Evolutionary conservation across 1,140 invertebrate genomes (phyloP), one percentile per base, ranked within the genome.

Genomic region (Rhagoletis pomonella): DNA sequence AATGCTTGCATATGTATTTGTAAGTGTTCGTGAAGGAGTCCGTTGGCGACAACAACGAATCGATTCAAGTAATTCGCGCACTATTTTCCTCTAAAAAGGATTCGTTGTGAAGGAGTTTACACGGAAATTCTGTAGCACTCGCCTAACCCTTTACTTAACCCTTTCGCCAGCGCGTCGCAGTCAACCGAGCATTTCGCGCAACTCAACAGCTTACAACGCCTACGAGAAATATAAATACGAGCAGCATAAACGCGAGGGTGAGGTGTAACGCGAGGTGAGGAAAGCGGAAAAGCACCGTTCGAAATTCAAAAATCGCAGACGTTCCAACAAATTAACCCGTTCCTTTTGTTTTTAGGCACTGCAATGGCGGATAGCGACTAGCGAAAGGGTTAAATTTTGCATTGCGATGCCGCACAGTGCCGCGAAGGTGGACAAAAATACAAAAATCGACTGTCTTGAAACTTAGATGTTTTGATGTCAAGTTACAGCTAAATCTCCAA

Each of bases 381-480:
- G 60, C 60, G n/a, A 55, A 81, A 81, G 73, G 73, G 73, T 81
- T 81, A 81, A 55, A 81, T 81, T 29, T 81, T 55, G 73, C 47
- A n/a, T 50, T 81, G 73, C 2, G 50, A 55, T 19, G 73, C 67
- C 67, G 14, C n/a, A n/a, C n/a, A n/a, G n/a, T n/a, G n/a, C n/a
- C n/a, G n/a, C n/a, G n/a, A n/a, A n/a, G n/a, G n/a, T n/a, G n/a
- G n/a, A n/a, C n/a, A n/a, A n/a, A n/a, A n/a, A n/a, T n/a, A n/a
- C n/a, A n/a, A n/a, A n/a, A n/a, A n/a, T n/a, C n/a, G n/a, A n/a
- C n/a, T n/a, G n/a, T n/a, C n/a, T n/a, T n/a, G n/a, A n/a, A n/a
- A n/a, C n/a, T n/a, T n/a, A n/a, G n/a, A n/a, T n/a, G n/a, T n/a
- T n/a, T n/a, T n/a, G n/a, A n/a, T n/a, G n/a, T n/a, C n/a, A n/a